Base-by-base conservation (phyloP, 2,797 vertebrate genomes). In the Caiman crocodilus region DNA sequence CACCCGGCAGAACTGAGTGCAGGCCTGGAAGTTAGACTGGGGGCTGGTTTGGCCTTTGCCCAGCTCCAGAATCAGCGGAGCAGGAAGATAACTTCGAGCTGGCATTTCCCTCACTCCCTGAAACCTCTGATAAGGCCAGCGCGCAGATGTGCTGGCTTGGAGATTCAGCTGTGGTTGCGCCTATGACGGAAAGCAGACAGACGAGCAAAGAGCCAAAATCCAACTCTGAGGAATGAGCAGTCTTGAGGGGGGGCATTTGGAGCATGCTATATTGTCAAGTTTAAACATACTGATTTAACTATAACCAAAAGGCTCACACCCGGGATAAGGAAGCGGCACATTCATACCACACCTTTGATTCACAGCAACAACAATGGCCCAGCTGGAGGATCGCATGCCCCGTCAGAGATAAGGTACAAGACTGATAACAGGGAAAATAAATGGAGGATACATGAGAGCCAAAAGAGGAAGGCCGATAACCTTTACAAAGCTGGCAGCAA, bases 141-240 rank as follows among this genome's bases (percentile, higher is more conserved):
- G 89, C 73, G 10, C 76, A 79, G 92, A 55, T 15, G 67, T 69
- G 75, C 57, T 76, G 79, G 89, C 3, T 74, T 28, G 32, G 88
- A 87, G 85, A 76, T 76, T 84, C 85, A 80, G 56, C 83, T 76
- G 0, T 7, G 74, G 79, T 61, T 23, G 35, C 32, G 35, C 35
- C 35, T 71, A 4, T 83, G 84, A 90, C 55, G 69, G 69, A 65
- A 65, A 32, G 32, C 64, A 93, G 64, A 30, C 1, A 26, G 55
- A 80, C 42, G 3, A 50, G 42, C 21, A 78, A 76, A 65, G 82
- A 30, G 84, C 86, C 76, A 50, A 94, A 94, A 85, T 90, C 82
- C 89, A 90, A 84, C 56, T 93, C 73, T 84, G 30, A 58, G 94
- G 77, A 56, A 84, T 81, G 56, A 91, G 65, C 89, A 89, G 74